These are phyloP conservation scores for Julus scandinavius DNA, from an alignment of 2,888 invertebrate species.

Conservation along the genomic window DNA sequence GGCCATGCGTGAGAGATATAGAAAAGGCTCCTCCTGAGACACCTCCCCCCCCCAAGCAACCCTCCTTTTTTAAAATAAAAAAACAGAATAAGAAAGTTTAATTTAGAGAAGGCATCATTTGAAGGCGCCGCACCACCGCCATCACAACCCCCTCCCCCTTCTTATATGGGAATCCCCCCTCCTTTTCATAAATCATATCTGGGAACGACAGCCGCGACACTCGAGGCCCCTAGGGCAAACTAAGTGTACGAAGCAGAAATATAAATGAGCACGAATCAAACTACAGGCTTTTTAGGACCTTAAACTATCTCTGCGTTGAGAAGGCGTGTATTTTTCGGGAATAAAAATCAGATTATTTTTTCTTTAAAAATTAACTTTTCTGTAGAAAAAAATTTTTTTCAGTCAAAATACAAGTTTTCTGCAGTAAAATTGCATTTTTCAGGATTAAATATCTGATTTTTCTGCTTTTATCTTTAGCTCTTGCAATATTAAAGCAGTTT, in stretches of 20 bases:
- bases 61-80: no score
- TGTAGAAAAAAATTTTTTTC: no score
- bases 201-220: slow-evolving; percentile 39
- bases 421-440: no score
- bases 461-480: no score
- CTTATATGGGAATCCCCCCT: background rate
- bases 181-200: background rate
- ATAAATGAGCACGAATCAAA: slow-evolving; percentile 1
- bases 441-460: no score
- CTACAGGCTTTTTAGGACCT: no score
- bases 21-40: background rate
- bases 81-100: background rate
- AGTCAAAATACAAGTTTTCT: no score
- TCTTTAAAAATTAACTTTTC: no score
- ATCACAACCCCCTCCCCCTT: background rate
- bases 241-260: background rate
- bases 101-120: slow-evolving; percentile 6
- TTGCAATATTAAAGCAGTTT: no score
- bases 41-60: background rate
- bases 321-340: no score
- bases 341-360: no score
- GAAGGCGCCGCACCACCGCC: slow-evolving; percentile 24
- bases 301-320: no score
- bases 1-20: slow-evolving; percentile 13
- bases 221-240: slow-evolving; percentile 15